Base-by-base conservation (phyloP, 92 coral and sea anemone species). In the Zoanthus solanderi region DNA sequence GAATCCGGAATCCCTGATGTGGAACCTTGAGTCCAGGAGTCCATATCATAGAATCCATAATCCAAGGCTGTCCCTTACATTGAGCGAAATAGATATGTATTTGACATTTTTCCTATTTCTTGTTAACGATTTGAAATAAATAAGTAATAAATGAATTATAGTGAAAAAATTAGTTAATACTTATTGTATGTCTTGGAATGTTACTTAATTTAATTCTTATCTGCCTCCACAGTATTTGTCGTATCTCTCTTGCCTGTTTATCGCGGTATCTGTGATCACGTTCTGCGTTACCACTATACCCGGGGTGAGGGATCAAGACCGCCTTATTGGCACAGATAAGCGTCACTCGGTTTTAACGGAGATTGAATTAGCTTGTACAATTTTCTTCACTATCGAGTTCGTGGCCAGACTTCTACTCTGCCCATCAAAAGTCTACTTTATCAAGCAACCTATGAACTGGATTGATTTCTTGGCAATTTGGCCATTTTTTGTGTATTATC, bases 201-300 rank as follows among this genome's bases (percentile, higher is more conserved):
- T 37, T 37, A 0, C 2, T 37, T 37, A 37, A 37, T 6, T 63
- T 63, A 63, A 34, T 79, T 28, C 14, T 8, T 10, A 75, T 86
- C 56, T 83, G 1, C 42, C 37, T 87, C 73, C 84, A 23, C 91
- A 95, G 99, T 90, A 80, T 32, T 92, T 97, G 28, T 95, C 99
- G 31, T 94, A 95, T 85, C 90, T 92, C 53, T 95, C 99, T 61
- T 96, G 98, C 68, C 56, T 97, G 88, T 97, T 97, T 81, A 97
- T 97, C 69, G 89, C 96, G 76, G 89, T 95, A 50, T 97, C 99
- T 53, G 94, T 97, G 30, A 94, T 96, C 52, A 94, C 92, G 75
- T 97, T 97, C 77, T 97, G 99, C 84, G 91, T 87, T 76, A 93
- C 94, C 30, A 95, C 99, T 2, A 77, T 97, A 79, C 99, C 99